phyloP scores from a whole-genome alignment of 2,113 vertebrate species.

The Nerophis lumbriciformis region DNA sequence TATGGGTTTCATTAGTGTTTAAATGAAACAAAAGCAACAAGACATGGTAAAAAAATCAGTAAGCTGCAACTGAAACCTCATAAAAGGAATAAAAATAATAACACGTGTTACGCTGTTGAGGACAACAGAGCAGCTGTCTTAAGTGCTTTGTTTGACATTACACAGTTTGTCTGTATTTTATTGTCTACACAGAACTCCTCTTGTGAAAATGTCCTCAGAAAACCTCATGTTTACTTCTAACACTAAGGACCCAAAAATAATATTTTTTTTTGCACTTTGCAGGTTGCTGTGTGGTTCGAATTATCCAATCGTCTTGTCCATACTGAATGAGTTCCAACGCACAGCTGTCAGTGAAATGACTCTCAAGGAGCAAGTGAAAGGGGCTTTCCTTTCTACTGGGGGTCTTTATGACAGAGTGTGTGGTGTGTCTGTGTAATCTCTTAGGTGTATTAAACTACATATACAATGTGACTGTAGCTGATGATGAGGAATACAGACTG shows the following conservation, averaged over 20 bases:
- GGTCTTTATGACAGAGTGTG: constrained; percentile 19
- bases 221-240: not conserved
- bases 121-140: constrained; percentile 3
- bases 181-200: not conserved
- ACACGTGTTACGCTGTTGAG: not conserved
- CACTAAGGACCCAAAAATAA: not conserved
- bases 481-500: constrained; percentile 13
- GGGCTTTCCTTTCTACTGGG: constrained; percentile 42
- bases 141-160: constrained; percentile 10
- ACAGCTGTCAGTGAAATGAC: constrained; percentile 12
- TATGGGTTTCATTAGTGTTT: not conserved
- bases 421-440: constrained; percentile 8
- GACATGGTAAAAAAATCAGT: not conserved
- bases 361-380: constrained; percentile 10
- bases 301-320: no score
- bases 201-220: constrained; percentile 3
- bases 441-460: constrained; percentile 15
- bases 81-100: no score
- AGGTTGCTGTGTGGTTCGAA: not conserved
- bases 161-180: constrained; percentile 14
- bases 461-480: constrained; percentile 8
- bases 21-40: not conserved
- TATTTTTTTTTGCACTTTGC: not conserved
- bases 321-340: no score
- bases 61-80: not conserved